These are phyloP conservation scores for Smittia aterrima DNA, from an alignment of 2,888 invertebrate species.

Conservation along the genomic window DNA sequence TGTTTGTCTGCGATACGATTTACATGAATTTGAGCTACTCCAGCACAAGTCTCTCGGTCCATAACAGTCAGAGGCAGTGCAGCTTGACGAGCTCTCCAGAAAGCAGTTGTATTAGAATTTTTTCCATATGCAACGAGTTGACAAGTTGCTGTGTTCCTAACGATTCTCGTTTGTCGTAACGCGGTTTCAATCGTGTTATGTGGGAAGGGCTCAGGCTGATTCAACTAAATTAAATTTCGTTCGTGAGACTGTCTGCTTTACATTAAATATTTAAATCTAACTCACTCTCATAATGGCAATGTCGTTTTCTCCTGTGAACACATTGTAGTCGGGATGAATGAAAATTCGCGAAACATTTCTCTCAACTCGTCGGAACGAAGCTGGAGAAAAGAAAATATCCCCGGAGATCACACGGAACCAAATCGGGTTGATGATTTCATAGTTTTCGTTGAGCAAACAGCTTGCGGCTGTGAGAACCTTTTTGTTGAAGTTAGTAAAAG, in stretches of 20 bases:
- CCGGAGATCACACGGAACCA: slow-evolving; percentile 42
- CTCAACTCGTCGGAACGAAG: slow-evolving; percentile 33
- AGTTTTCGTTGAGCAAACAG: slow-evolving; percentile 39
- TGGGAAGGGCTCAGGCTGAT: slow-evolving; percentile 23
- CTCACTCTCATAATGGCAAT: slow-evolving; percentile 21
- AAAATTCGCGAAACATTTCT: slow-evolving; percentile 41
- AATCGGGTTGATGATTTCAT: slow-evolving; percentile 36
- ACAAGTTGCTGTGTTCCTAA: slow-evolving; percentile 15
- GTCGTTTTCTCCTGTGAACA: slow-evolving; percentile 28
- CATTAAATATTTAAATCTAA: background rate
- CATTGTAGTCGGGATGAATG: background rate
- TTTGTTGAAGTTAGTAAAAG: background rate
- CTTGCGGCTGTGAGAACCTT: slow-evolving; percentile 42
- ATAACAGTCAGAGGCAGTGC: background rate
- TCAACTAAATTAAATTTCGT: slow-evolving; percentile 19
- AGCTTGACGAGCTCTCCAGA: slow-evolving; percentile 12
- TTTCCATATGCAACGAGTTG: slow-evolving; percentile 36
- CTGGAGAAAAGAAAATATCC: slow-evolving; percentile 42
- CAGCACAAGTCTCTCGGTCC: slow-evolving; percentile 20
- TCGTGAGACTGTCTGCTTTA: background rate
- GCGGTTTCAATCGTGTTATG: slow-evolving; percentile 42
- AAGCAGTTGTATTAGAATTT: background rate
- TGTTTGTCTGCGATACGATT: slow-evolving; percentile 26
- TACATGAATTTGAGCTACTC: background rate
- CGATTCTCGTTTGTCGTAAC: slow-evolving; percentile 16